Evolutionary conservation across 2,888 invertebrate species (phyloP), one percentile per base, ranked within the genome.

Genomic region (Parnassius smintheus): DNA sequence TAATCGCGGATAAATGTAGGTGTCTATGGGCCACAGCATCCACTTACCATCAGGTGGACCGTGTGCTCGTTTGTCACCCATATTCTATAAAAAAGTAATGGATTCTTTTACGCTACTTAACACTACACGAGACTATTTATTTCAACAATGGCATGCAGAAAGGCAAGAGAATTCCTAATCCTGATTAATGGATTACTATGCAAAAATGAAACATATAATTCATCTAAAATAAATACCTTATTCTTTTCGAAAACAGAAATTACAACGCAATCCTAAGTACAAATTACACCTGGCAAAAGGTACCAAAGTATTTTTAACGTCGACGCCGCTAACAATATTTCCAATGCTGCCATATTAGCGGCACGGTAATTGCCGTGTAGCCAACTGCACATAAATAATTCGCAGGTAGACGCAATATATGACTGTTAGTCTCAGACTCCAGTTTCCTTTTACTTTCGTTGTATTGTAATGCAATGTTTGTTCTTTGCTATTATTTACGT

Each of bases 331-430:
- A 70, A 70, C 72, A 70, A 74, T 78, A 77, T 73, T 77, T 78
- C 70, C 77, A 74, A 70, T 70, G 74, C 73, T 75, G 75, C 75
- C 75, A 80, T 78, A 83, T 82, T 81, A 81, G 76, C 69, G 71
- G 72, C 58, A 63, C 71, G 73, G 78, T 82, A 82, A 82, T 81
- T 80, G 78, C 75, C 67, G 68, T 59, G 70, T 61, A 67, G 68
- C 70, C 74, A 78, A 75, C 78, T 76, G 76, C 67, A 63, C 75
- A 68, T 81, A 82, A 82, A 82, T 81, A 80, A 81, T 74, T 71
- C 68, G 57, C 65, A 59, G 56, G 50, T 48, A 45, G 56, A 51
- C 58, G 56, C 58, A 64, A 67, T 69, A 61, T 69, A 68, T 69
- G 65, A 66, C 64, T 68, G 65, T 68, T 68, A 68, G 2, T 25